phyloP scores from a whole-genome alignment of 2,113 vertebrate species.

The Emydocephalus ijimae region DNA sequence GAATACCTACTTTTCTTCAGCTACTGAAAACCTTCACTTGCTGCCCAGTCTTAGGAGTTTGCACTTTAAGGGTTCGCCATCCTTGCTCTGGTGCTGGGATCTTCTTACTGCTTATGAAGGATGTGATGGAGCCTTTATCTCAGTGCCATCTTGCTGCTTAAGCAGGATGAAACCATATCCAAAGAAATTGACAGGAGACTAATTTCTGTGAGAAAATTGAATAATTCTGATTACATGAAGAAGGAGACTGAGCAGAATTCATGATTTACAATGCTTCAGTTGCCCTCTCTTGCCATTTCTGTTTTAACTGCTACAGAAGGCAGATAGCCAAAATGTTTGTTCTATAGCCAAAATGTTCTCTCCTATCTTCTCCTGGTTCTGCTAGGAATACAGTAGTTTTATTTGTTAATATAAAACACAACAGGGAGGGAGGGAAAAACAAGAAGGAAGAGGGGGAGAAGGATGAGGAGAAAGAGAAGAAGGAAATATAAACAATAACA shows the following conservation, averaged over 20 bases:
- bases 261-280: neutral
- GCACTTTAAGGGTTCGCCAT: too few relatives aligned
- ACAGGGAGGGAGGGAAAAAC: neutral
- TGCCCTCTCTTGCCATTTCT: neutral
- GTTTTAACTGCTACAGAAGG: neutral
- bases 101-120: too few relatives aligned
- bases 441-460: too few relatives aligned
- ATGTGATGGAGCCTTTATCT: too few relatives aligned
- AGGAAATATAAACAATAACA: neutral
- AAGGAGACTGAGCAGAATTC: neutral
- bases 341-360: neutral
- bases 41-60: too few relatives aligned
- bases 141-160: neutral
- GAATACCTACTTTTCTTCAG: too few relatives aligned
- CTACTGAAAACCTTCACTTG: neutral
- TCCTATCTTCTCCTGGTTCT: neutral
- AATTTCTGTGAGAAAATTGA: neutral
- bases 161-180: neutral
- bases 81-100: too few relatives aligned
- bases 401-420: too few relatives aligned
- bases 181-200: neutral
- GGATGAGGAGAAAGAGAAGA: too few relatives aligned
- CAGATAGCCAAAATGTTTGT: neutral
- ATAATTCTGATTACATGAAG: neutral
- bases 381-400: neutral